Conservation (phyloP, 2,113 vertebrate genomes). For the Seriola quinqueradiata region DNA sequence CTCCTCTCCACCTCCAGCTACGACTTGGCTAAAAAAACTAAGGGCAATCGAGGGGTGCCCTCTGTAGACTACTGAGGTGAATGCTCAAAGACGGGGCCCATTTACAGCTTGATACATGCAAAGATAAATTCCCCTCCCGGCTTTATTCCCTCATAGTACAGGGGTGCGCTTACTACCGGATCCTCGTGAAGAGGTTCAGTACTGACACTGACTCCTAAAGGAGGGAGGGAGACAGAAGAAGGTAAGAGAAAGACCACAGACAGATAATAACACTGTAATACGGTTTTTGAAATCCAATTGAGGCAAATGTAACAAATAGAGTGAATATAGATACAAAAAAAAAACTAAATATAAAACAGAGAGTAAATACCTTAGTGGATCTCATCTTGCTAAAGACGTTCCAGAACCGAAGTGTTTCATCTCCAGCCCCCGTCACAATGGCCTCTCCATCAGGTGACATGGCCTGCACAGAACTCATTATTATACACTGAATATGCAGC, state of each 20-base stretch:
- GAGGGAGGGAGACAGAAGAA: not conserved
- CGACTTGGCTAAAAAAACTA: conserved; percentile 54
- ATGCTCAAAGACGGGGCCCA: conserved; percentile 43
- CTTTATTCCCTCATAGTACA: conserved; percentile 18
- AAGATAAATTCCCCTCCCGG: conserved; percentile 32
- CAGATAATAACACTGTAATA: not conserved
- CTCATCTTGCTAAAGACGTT: conserved; percentile 99
- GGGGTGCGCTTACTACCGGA: conserved; percentile 85
- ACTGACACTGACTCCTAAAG: conserved; percentile 93
- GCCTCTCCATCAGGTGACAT: conserved; percentile 99
- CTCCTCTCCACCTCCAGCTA: conserved; percentile 46
- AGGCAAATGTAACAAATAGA: not conserved
- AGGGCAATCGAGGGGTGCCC: conserved; percentile 20
- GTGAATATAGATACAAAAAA: too few species aligned
- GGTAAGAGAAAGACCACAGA: not conserved
- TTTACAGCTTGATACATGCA: conserved; percentile 49
- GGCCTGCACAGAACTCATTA: conserved; percentile 82
- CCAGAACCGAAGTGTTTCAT: conserved; percentile 98
- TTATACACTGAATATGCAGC: conserved; percentile 10
- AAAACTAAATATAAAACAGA: not conserved
- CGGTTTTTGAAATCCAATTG: not conserved
- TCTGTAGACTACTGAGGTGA: conserved; percentile 52
- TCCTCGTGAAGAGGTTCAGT: conserved; percentile 96
- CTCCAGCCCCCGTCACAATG: conserved; percentile 97
- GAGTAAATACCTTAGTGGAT: conserved; percentile 91